Percentiles rank a stretch among this genome's conserved stretches.
Conservation (phyloP, 2,888 invertebrate species). For the Macropis europaea region DNA sequence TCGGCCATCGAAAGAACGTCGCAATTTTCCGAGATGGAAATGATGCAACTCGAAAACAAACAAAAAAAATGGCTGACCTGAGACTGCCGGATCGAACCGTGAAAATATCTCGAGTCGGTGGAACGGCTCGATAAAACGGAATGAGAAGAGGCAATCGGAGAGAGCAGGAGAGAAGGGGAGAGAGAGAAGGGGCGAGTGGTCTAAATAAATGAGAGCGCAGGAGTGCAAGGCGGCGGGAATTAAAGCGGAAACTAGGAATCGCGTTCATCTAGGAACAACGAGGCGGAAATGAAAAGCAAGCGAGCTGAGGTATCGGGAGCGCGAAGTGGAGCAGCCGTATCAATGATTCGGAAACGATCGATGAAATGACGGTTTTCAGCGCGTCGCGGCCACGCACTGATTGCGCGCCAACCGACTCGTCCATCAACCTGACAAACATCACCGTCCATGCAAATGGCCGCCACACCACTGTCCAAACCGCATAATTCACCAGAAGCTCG, state of each 20-base stretch:
- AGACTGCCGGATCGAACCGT: not conserved
- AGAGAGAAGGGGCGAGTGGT: not conserved
- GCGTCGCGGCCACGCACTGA: conserved; percentile 16
- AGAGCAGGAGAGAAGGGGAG: not conserved
- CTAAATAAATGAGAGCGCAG: not conserved
- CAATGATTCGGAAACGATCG: conserved; percentile 39
- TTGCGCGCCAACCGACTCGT: conserved; percentile 36
- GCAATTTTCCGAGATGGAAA: conserved; percentile 14
- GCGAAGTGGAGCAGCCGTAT: conserved; percentile 19
- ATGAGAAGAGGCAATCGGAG: too few species aligned
- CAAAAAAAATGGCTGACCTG: not conserved
- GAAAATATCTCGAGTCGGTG: not conserved
- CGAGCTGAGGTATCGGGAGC: conserved; percentile 5
- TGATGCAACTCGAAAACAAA: not conserved
- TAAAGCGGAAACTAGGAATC: conserved; percentile 15
- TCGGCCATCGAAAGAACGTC: not conserved
- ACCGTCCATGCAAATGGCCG: conserved; percentile 32
- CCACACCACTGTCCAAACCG: too few species aligned
- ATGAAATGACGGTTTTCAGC: conserved; percentile 38
- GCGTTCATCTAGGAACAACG: conserved; percentile 13
- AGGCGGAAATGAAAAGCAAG: conserved; percentile 21
- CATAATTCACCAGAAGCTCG: conserved; percentile 32
- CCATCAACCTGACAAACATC: conserved; percentile 45
- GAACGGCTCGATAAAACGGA: too few species aligned
- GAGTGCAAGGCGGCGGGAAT: not conserved